A percentile compares a stretch with the other conserved stretches of the same genome.
Conservation (phyloP, 2,797 vertebrate species). For the Siniperca obscura region DNA sequence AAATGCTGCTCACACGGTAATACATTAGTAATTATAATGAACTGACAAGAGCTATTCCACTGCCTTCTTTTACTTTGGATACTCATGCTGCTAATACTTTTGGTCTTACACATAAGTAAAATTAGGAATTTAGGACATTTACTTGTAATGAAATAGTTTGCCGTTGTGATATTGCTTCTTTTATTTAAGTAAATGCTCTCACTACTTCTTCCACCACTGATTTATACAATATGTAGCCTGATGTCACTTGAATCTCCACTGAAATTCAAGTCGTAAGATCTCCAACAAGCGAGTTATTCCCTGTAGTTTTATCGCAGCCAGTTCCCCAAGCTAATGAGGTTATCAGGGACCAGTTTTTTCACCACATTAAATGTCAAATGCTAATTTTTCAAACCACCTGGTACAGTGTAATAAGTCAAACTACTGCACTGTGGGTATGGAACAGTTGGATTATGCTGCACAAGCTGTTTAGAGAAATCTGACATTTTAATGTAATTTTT, state of each 20-base stretch:
- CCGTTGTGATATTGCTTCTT: too few relatives aligned
- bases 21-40: too few relatives aligned
- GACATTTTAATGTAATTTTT: slow-evolving; percentile 32
- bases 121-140: neutral
- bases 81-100: neutral
- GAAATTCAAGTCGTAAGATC: slow-evolving; percentile 34
- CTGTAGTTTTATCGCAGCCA: slow-evolving; percentile 35
- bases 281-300: slow-evolving; percentile 43
- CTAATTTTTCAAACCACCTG: slow-evolving; percentile 48
- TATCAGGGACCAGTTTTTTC: slow-evolving; percentile 39
- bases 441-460: slow-evolving; percentile 7
- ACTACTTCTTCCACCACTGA: neutral
- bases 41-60: too few relatives aligned
- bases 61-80: neutral
- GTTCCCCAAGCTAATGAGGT: slow-evolving; percentile 51
- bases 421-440: neutral
- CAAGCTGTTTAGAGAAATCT: slow-evolving; percentile 11
- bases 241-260: slow-evolving; percentile 18
- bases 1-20: too few relatives aligned
- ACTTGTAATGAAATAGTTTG: neutral
- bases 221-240: neutral
- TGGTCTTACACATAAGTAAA: neutral
- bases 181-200: neutral
- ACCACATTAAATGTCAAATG: slow-evolving; percentile 70
- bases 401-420: slow-evolving; percentile 43